Evolutionary conservation across 1,140 invertebrate genomes (phyloP), one percentile per base, ranked within the genome.

Genomic region (Vollenhovia emeryi): DNA sequence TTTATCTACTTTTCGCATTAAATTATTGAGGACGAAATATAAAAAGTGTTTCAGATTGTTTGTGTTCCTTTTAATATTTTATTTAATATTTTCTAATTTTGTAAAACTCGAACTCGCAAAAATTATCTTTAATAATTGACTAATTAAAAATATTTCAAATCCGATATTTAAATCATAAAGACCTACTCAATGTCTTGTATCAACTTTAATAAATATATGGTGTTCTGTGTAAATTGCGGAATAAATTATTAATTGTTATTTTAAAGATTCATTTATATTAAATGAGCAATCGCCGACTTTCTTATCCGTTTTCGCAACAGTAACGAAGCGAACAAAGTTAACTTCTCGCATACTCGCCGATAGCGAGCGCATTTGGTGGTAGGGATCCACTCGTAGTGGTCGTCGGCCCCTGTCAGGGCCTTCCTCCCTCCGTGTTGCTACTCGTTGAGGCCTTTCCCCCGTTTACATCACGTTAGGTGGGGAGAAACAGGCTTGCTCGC

Each of bases 361-460:
- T 84, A 48, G 79, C 69, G 55, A 83, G 48, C 30, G 73, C 52
- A 60, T 57, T 57, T 40, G 59, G 78, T 64, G 60, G 71, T 85
- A 73, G 80, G 55, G 59, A 75, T 76, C 36, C 24, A 66, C 45
- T 88, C 55, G 60, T 82, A 89, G 89, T 92, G 91, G 91, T 91
- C 91, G 91, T 89, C 91, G 91, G 91, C 90, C 91, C 87, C 87
- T 83, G 86, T 68, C 79, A 85, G 76, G 71, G 45, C 50, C 68
- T 78, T 74, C 86, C 82, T 75, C 78, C 73, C 73, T 79, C 62
- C 55, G n/a, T 24, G n/a, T 85, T 80, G 7, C 79, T 13, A 52
- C 45, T 85, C 60, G 45, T n/a, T 60, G 60, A 57, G 60, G 59
- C n/a, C 88, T 60, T 85, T 68, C 11, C 79, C 36, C 83, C 59